phyloP scores from a whole-genome alignment of 2,797 vertebrate genomes.

The Eidolon dupreanum region DNA sequence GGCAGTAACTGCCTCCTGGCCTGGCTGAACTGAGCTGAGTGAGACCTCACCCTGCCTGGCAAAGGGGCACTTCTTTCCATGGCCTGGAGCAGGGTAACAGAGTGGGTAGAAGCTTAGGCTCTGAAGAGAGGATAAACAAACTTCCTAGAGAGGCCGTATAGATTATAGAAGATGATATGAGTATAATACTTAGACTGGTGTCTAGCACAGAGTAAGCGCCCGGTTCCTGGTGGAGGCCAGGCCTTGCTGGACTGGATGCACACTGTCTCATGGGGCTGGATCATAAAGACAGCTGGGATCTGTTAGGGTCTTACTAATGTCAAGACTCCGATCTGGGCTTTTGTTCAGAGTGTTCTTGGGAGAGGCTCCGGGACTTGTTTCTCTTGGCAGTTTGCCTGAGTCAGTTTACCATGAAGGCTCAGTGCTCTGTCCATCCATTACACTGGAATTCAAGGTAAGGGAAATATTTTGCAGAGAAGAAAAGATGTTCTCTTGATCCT shows the following conservation, averaged over 20 bases:
- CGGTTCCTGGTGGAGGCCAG: not conserved
- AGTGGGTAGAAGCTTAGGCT: not conserved
- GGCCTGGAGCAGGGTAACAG: not conserved
- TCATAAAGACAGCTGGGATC: not conserved
- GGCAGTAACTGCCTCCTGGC: not conserved
- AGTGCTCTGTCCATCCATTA: not conserved
- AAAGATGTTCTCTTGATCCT: conserved; percentile 32
- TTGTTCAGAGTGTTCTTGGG: not conserved
- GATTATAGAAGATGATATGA: not conserved
- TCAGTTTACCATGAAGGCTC: not conserved
- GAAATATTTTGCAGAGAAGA: conserved; percentile 28
- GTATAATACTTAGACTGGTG: not conserved
- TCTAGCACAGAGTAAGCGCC: not conserved
- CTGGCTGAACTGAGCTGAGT: not conserved
- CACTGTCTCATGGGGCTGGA: not conserved
- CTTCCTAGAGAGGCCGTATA: not conserved
- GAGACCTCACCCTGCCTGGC: not conserved
- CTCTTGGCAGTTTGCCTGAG: not conserved
- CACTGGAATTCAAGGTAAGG: not conserved
- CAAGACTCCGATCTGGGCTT: not conserved
- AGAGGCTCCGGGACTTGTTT: conserved; percentile 3
- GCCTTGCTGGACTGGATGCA: not conserved
- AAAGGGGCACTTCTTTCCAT: not conserved
- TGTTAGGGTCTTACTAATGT: not conserved
- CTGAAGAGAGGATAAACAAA: not conserved